Evolutionary conservation across 2,888 invertebrate species (phyloP), one percentile per base, ranked within the genome.

Genomic region (Ferrisia virgata): DNA sequence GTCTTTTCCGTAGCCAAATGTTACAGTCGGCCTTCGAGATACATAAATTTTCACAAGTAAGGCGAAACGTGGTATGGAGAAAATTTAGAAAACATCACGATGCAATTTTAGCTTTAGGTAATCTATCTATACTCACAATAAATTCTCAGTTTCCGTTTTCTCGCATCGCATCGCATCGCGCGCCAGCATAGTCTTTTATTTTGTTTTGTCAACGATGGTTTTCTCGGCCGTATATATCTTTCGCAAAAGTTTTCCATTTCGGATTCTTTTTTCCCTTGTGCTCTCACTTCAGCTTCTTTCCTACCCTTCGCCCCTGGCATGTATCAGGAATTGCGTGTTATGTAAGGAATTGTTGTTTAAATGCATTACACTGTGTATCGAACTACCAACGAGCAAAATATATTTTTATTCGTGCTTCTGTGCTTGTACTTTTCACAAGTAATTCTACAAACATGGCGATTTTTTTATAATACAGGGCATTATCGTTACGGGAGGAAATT

Each of bases 41-140:
- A 76, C 72, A 36, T 76, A 36, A 36, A 76, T 76, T 76, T 76
- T 36, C 72, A 2, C 5, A 1, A 28, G 72, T 22, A 13, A 18
- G 53, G 53, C 9, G 53, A 18, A 22, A 8, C 53, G 18, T 2
- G 47, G n/a, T 5, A n/a, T 15, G n/a, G 18, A n/a, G 47, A 33
- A 76, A 76, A 76, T 76, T 76, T 76, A 76, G 72, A 76, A 76
- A 36, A 76, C 72, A 76, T 76, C 72, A 36, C 72, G 28, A 76
- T 76, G 15, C 72, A 76, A 76, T 76, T 76, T 76, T 76, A 76
- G 36, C 31, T 76, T 76, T 76, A 36, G 72, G 72, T 76, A 36
- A 76, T 76, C 33, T 76, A 76, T 76, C 72, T 76, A 36, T 36
- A 76, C 28, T 76, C 28, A 36, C 72, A 18, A 76, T 76, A 76